Evolutionary conservation across 2,797 vertebrate species (phyloP), one percentile per base, ranked within the genome.

Genomic region (Molothrus ater): DNA sequence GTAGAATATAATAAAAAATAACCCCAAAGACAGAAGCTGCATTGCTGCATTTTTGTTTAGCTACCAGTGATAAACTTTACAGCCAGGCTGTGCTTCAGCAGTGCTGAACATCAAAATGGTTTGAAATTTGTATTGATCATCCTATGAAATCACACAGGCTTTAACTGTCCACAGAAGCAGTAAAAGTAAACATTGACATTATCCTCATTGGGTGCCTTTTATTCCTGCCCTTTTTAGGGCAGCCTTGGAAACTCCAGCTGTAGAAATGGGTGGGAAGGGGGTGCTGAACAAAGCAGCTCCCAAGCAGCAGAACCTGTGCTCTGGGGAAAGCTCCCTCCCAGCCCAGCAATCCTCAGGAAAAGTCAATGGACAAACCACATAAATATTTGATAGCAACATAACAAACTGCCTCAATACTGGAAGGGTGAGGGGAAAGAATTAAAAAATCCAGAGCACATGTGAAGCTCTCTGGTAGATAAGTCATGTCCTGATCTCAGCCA

Each of bases 381-480:
- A 95, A 98, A 98, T 98, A 97, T 98, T 98, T 96, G 93, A 98
- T 98, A 96, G 92, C 68, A 91, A 63, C 50, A 71, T 73, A 95
- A 97, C 69, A 96, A 96, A 97, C 70, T 94, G 93, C 95, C 85
- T 90, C 73, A 93, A 84, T 92, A 96, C 83, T 86, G 24, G 18
- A 51, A 86, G 74, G 36, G 50, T 2, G 15, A 85, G 63, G 71
- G 82, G n/a, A 78, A 92, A 54, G 70, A 69, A 56, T 19, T 29
- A 36, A 81, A 89, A 90, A 72, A 94, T 92, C 92, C 92, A 96
- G 93, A 88, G 97, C 96, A 95, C 81, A 97, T 91, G 73, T 73
- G 93, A 95, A 88, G 92, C 94, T 97, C 97, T 97, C 96, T 98
- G 97, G 94, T 36, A 34, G 85, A 87, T 74, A 81, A 31, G 57